Conservation (phyloP, 2,113 vertebrate genomes). For the Lonchura striata region DNA sequence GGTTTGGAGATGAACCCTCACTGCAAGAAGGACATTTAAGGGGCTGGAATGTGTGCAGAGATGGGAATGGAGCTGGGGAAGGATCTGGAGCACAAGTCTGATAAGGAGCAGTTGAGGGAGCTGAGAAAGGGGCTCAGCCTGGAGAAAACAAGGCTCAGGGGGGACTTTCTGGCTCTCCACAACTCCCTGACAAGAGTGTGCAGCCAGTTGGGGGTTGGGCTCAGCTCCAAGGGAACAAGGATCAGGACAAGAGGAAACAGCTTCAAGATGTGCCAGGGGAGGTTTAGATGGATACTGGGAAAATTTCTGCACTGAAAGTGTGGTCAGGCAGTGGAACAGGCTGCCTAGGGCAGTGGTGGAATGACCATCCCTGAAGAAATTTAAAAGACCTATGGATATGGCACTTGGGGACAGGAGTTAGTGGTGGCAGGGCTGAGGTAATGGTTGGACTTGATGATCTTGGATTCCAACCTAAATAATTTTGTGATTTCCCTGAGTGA, state of each 20-base stretch:
- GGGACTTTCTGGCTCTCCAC: not conserved
- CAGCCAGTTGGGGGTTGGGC: rapidly evolving
- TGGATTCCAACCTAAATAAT: not conserved
- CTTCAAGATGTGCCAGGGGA: not conserved
- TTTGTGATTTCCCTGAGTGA: not conserved
- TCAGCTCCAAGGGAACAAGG: not conserved
- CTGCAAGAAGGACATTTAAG: not conserved
- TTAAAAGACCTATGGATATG: not conserved
- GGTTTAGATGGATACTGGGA: not conserved
- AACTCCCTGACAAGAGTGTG: not conserved
- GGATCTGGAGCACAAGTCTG: not conserved
- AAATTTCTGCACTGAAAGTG: not conserved
- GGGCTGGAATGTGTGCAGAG: not conserved
- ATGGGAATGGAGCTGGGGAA: not conserved
- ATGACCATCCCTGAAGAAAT: not conserved
- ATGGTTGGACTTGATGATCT: not conserved
- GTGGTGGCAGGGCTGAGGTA: not conserved
- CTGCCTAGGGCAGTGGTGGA: not conserved
- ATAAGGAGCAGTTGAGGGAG: not conserved
- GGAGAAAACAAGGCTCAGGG: not conserved
- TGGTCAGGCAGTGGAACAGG: not conserved
- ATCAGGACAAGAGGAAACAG: not conserved
- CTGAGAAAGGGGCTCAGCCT: not conserved
- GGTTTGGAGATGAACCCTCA: not conserved
- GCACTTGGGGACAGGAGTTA: not conserved